phyloP scores from a whole-genome alignment of 2,888 invertebrate species.

The Melanchra persicariae region DNA sequence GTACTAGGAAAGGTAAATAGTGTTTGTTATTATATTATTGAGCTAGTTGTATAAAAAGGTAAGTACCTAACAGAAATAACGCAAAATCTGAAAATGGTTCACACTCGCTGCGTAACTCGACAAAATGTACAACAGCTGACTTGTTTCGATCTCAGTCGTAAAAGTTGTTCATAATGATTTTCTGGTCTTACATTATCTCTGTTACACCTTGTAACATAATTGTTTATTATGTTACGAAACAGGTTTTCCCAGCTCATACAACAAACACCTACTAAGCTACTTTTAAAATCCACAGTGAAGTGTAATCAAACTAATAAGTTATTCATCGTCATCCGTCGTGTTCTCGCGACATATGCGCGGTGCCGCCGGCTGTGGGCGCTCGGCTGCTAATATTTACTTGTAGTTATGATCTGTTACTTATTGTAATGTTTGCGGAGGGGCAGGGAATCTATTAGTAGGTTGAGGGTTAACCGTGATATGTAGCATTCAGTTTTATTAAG shows the following conservation, averaged over 20 bases:
- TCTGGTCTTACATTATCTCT: too few species aligned
- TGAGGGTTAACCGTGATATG: background rate
- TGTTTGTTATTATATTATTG: too few species aligned
- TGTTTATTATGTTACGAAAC: background rate
- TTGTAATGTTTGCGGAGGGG: conserved; percentile 3
- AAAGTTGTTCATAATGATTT: too few species aligned
- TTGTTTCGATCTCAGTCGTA: too few species aligned
- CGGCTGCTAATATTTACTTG: conserved; percentile 71
- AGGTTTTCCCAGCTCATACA: background rate
- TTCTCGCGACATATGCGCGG: conserved; percentile 38
- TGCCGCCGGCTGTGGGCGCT: conserved; percentile 60
- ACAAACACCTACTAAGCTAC: background rate
- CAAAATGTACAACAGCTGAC: too few species aligned
- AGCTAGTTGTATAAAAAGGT: too few species aligned
- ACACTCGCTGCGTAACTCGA: too few species aligned
- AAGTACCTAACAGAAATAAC: too few species aligned
- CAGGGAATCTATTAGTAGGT: background rate
- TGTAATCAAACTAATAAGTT: background rate
- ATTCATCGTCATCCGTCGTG: background rate
- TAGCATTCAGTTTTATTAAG: too few species aligned
- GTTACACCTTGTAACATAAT: background rate
- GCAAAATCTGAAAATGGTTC: too few species aligned
- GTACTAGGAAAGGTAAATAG: background rate
- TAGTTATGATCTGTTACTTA: conserved; percentile 56
- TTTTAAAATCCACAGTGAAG: conserved; percentile 2